phyloP scores from a whole-genome alignment of 2,797 vertebrate species.

The Mergus octosetaceus region DNA sequence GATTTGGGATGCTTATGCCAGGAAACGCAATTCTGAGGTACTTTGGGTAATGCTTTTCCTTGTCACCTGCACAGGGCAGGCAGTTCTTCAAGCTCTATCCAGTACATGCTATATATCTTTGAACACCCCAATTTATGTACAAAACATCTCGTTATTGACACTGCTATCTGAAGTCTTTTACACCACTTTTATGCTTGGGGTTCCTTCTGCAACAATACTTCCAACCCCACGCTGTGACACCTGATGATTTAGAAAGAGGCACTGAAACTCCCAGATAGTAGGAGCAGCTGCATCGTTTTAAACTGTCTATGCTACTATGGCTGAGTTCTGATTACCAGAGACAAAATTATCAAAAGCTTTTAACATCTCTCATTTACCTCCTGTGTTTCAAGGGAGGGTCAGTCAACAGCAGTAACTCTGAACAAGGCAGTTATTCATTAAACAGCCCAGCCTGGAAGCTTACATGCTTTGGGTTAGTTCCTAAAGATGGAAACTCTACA shows the following conservation, averaged over 20 bases:
- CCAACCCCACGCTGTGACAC: background rate
- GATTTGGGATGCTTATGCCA: background rate
- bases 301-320: background rate
- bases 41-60: background rate
- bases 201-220: background rate
- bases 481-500: background rate
- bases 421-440: background rate
- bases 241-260: fast-evolving
- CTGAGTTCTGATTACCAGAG: background rate
- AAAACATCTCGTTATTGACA: background rate
- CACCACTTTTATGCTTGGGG: background rate
- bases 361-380: background rate
- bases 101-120: background rate
- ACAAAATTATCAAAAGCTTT: background rate
- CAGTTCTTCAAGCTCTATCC: background rate
- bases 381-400: background rate
- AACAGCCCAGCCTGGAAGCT: fast-evolving
- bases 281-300: background rate
- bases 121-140: background rate
- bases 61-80: background rate
- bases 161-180: too few relatives aligned
- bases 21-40: fast-evolving
- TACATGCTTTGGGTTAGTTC: fast-evolving
- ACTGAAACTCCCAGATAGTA: fast-evolving
- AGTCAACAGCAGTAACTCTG: fast-evolving